These are phyloP conservation scores for Steromphala cineraria DNA, from an alignment of 2,888 invertebrate genomes.

Conservation along the genomic window DNA sequence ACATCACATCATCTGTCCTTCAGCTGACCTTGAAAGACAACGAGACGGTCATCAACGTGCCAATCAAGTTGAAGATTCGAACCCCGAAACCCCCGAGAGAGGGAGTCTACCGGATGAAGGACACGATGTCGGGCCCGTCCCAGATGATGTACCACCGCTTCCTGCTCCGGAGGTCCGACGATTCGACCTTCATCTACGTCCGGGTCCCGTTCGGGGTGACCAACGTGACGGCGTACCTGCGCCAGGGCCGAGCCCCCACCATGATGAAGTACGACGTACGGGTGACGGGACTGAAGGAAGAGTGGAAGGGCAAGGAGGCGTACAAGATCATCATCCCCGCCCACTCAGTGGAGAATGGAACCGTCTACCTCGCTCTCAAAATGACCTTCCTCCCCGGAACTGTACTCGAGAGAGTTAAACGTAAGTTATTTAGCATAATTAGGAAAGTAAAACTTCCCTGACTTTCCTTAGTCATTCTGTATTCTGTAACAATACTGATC, in stretches of 20 bases:
- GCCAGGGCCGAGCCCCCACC: constrained; percentile 12
- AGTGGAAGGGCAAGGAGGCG: background rate
- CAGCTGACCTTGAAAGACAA: constrained; percentile 27
- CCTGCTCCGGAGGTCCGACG: constrained; percentile 31
- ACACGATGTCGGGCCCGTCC: constrained; percentile 26
- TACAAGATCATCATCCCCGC: background rate
- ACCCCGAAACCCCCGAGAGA: background rate
- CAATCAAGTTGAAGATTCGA: background rate
- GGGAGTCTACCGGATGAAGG: constrained; percentile 15
- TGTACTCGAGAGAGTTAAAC: background rate
- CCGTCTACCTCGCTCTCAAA: background rate
- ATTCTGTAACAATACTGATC: too few relatives aligned
- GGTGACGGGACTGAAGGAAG: background rate
- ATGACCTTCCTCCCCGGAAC: background rate
- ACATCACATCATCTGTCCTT: constrained; percentile 28
- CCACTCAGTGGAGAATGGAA: background rate
- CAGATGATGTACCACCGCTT: constrained; percentile 44
- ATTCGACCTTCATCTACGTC: constrained; percentile 20
- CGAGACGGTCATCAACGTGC: background rate
- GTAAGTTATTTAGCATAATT: too few relatives aligned
- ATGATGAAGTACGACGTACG: constrained; percentile 19
- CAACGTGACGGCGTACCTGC: constrained; percentile 18
- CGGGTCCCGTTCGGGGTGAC: background rate
- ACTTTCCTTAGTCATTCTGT: too few relatives aligned
- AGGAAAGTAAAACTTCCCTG: too few relatives aligned